A percentile compares a stretch with the other conserved stretches of the same genome.
These are phyloP conservation scores for Ectemnius cavifrons DNA, from an alignment of 2,888 invertebrate species.

Conservation along the genomic window DNA sequence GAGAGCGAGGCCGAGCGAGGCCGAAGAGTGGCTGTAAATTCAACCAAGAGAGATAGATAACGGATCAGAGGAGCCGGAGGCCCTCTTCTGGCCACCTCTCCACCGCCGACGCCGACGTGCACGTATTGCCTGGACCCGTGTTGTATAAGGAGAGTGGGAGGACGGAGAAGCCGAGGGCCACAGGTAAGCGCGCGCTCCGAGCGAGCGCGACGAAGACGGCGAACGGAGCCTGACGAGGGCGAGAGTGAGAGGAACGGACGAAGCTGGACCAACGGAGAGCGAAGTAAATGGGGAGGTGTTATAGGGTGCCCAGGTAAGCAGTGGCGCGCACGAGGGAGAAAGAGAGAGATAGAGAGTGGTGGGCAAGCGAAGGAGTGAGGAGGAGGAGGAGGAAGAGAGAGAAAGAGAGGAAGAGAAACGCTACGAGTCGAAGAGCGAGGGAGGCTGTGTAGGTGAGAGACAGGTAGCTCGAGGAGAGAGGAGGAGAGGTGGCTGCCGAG, in stretches of 20 bases:
- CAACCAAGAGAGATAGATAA: constrained; percentile 15
- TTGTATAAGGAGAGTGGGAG: constrained; percentile 46
- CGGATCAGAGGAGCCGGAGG: constrained; percentile 23
- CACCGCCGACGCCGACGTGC: not conserved
- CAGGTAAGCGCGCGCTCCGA: constrained; percentile 14
- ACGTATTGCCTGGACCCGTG: constrained; percentile 42
- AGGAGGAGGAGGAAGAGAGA: constrained; percentile 47
- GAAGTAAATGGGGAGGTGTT: constrained; percentile 52
- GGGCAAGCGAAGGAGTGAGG: constrained; percentile 32
- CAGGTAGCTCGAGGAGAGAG: constrained; percentile 35
- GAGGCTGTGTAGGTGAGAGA: constrained; percentile 3
- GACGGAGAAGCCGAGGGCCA: constrained; percentile 28
- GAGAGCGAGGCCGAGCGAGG: not conserved
- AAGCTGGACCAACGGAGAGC: constrained; percentile 40
- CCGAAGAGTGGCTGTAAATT: too few relatives aligned
- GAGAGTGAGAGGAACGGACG: constrained; percentile 30
- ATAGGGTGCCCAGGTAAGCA: constrained; percentile 48
- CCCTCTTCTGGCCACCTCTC: constrained; percentile 43
- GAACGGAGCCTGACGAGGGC: constrained; percentile 1
- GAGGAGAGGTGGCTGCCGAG: constrained; percentile 21
- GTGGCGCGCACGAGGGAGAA: constrained; percentile 30
- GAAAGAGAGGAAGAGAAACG: constrained; percentile 14
- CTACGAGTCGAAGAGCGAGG: not conserved
- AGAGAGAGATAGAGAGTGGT: constrained; percentile 47
- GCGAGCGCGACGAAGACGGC: constrained; percentile 13